Evolutionary conservation across 2,888 invertebrate genomes (phyloP).

Genomic region (Athripsodes cinereus): DNA sequence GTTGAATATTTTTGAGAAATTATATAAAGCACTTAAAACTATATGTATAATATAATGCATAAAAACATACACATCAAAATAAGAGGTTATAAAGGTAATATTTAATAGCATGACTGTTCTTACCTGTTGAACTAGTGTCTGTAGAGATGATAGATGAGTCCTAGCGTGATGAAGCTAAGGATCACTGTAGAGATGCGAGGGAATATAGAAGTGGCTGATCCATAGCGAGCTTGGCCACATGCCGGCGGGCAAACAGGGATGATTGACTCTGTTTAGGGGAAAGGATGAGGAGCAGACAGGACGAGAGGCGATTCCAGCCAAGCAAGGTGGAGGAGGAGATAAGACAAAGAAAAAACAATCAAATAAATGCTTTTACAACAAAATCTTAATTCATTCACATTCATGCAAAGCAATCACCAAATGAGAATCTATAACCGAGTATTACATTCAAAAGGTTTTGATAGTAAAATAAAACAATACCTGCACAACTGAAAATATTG

Average conservation of each 20-base stretch:
- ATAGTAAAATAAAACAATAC: too few species aligned
- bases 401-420: too few species aligned
- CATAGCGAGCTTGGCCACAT: slow-evolving; percentile 66
- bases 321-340: too few species aligned
- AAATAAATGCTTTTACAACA: too few species aligned
- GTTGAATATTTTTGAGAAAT: too few species aligned
- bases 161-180: slow-evolving; percentile 29
- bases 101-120: background rate
- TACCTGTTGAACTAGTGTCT: slow-evolving; percentile 5
- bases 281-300: background rate
- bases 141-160: slow-evolving; percentile 25
- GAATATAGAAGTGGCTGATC: slow-evolving; percentile 45
- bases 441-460: too few species aligned
- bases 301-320: too few species aligned
- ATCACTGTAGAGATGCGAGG: slow-evolving; percentile 31
- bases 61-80: background rate
- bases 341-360: too few species aligned
- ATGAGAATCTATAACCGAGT: too few species aligned
- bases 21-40: too few species aligned
- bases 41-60: background rate
- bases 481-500: too few species aligned
- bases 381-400: too few species aligned
- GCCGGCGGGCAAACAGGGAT: slow-evolving; percentile 92
- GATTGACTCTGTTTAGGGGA: slow-evolving; percentile 64
- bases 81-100: background rate